phyloP scores from a whole-genome alignment of 64 coral and sea anemone species.

The Anthopleura sola region DNA sequence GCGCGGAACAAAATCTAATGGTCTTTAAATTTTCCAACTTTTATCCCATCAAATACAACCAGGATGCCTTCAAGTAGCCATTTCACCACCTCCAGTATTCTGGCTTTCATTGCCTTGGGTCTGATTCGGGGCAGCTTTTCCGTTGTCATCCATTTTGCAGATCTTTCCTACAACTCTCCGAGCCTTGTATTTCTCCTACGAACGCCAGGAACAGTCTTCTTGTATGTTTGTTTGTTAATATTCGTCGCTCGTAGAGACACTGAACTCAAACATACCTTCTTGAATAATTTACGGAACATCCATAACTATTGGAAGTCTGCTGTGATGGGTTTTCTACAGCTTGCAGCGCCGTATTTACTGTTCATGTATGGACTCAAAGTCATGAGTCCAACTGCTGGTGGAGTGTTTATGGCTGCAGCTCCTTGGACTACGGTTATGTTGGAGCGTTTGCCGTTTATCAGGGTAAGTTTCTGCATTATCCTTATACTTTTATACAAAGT shows the following conservation, averaged over 20 bases:
- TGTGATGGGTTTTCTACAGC: constrained; percentile 84
- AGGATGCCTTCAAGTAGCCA: constrained; percentile 60
- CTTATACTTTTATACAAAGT: background rate
- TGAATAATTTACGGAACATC: constrained; percentile 44
- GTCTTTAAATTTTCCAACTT: background rate
- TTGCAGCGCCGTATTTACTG: constrained; percentile 84
- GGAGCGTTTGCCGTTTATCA: constrained; percentile 69
- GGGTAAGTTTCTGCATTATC: constrained; percentile 28
- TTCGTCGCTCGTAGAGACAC: constrained; percentile 36
- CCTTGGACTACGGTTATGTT: constrained; percentile 84
- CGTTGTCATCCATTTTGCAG: constrained; percentile 64
- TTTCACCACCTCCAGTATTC: constrained; percentile 67
- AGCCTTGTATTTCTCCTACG: constrained; percentile 92
- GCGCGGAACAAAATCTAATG: background rate
- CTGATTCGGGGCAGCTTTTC: constrained; percentile 88
- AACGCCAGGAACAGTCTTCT: constrained; percentile 72
- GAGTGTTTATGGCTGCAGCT: constrained; percentile 73
- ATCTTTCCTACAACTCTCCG: constrained; percentile 63
- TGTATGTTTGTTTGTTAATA: constrained; percentile 59
- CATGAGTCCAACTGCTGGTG: constrained; percentile 74
- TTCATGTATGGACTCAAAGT: constrained; percentile 88
- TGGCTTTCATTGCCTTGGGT: constrained; percentile 70
- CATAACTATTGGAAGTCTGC: constrained; percentile 72
- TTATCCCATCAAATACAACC: background rate
- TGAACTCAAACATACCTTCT: constrained; percentile 57